Percentiles rank a stretch among this genome's conserved stretches.
Conservation (phyloP, 2,888 invertebrate genomes). For the Ichneumoninae sp. region DNA sequence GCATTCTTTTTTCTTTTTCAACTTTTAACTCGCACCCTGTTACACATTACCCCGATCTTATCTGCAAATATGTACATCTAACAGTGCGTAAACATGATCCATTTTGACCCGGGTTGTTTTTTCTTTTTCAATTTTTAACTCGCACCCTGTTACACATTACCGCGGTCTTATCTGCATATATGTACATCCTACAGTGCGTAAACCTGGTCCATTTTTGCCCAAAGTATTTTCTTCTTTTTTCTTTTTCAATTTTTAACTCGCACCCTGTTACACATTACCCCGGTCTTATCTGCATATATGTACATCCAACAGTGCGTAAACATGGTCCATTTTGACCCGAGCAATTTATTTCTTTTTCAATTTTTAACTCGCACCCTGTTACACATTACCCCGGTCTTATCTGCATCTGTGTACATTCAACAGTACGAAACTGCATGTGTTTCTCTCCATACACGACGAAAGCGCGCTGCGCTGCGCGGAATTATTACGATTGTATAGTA, state of each 20-base stretch:
- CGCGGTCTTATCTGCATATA: no score
- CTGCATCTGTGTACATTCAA: neutral
- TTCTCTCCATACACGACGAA: conserved; percentile 14
- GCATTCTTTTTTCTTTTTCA: no score
- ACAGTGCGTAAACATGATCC: no score
- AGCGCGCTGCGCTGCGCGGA: conserved; percentile 38
- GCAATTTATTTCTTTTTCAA: neutral
- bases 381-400: neutral
- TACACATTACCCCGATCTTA: neutral
- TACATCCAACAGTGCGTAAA: no score
- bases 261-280: neutral
- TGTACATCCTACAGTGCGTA: neutral
- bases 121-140: no score
- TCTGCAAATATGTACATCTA: neutral
- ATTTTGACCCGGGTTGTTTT: no score
- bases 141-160: no score
- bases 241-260: neutral
- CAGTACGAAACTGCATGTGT: conserved; percentile 26
- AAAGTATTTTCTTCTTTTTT: neutral
- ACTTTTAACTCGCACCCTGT: neutral
- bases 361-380: neutral
- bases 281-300: neutral
- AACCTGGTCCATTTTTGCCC: no score
- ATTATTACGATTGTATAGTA: conserved; percentile 59
- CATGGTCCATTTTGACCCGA: no score